Percentiles rank a stretch among this genome's conserved stretches.
These are phyloP conservation scores for Cephus rjabovi DNA, from an alignment of 2,888 invertebrate genomes.

Conservation along the genomic window DNA sequence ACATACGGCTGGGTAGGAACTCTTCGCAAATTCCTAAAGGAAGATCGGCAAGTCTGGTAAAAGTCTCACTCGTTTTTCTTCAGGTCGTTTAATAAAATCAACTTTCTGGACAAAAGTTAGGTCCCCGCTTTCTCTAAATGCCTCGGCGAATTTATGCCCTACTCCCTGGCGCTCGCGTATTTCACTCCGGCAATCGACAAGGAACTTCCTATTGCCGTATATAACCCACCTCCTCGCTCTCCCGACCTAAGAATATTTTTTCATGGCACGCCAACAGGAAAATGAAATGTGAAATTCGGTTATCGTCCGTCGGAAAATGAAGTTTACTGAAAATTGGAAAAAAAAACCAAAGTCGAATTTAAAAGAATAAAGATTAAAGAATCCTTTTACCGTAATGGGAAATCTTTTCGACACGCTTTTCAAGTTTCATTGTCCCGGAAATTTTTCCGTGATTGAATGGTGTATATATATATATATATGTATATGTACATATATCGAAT, in stretches of 20 bases:
- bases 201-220: slow-evolving; percentile 41
- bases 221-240: slow-evolving; percentile 25
- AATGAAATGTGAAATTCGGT: neutral
- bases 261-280: neutral
- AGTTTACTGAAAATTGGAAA: neutral
- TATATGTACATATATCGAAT: slow-evolving; percentile 17
- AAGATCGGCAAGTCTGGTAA: neutral
- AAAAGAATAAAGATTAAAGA: neutral
- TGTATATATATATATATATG: slow-evolving; percentile 16
- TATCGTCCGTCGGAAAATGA: neutral
- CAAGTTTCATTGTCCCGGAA: neutral
- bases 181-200: slow-evolving; percentile 33
- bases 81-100: slow-evolving; percentile 57
- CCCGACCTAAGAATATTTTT: neutral
- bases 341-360: neutral
- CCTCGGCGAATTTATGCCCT: slow-evolving; percentile 46
- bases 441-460: neutral
- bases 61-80: slow-evolving; percentile 48
- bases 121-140: slow-evolving; percentile 34
- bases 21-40: slow-evolving; percentile 45
- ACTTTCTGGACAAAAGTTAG: slow-evolving; percentile 27
- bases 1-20: slow-evolving; percentile 46
- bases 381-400: neutral
- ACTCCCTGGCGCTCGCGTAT: slow-evolving; percentile 32
- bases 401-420: neutral